phyloP scores from a whole-genome alignment of 2,888 invertebrate species.

The Nezara viridula region DNA sequence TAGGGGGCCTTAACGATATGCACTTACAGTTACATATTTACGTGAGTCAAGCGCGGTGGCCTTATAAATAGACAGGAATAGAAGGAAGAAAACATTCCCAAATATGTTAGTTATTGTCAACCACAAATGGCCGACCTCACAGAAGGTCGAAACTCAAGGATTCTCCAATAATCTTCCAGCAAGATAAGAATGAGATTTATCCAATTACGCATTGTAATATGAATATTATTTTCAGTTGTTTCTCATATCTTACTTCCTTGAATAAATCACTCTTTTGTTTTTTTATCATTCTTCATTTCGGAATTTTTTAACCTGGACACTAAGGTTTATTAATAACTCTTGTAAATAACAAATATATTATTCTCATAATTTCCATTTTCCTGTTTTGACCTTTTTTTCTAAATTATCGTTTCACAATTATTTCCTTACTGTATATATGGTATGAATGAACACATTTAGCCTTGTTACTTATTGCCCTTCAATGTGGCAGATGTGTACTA shows the following conservation, averaged over 20 bases:
- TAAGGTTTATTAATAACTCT: no score
- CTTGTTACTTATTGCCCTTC: no score
- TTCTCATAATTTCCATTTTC: no score
- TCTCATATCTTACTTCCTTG: background rate
- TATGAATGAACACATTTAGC: no score
- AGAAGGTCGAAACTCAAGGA: background rate
- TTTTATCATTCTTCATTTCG: background rate
- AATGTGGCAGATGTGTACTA: no score
- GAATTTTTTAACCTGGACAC: background rate
- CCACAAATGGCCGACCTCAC: background rate
- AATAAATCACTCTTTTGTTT: background rate
- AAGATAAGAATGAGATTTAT: background rate
- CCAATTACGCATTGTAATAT: background rate
- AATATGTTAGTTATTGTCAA: background rate
- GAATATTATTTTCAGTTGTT: background rate
- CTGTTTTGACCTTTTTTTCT: no score
- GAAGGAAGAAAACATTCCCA: background rate
- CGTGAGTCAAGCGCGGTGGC: background rate
- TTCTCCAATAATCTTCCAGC: background rate
- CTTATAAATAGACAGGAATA: background rate
- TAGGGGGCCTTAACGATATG: background rate
- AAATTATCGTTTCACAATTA: no score
- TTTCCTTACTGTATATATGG: no score
- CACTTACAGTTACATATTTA: background rate
- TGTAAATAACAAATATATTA: no score